Evolutionary conservation across 2,888 invertebrate genomes (phyloP).

Genomic region (Acanthopleura granulata): DNA sequence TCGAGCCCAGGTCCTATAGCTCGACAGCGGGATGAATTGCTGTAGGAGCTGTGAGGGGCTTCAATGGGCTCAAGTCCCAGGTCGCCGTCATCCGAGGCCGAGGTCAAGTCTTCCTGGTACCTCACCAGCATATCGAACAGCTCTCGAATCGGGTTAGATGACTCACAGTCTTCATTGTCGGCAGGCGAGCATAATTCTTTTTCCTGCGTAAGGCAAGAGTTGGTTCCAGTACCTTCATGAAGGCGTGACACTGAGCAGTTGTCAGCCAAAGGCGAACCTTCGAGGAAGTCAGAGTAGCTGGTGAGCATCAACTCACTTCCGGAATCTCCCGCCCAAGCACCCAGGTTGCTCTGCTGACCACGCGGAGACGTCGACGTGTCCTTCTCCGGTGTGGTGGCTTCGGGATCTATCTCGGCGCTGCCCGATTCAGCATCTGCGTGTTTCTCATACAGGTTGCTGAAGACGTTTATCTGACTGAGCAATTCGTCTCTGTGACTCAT

Average conservation of each 20-base stretch:
- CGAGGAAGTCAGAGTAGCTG: neutral
- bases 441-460: conserved; percentile 17
- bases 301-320: neutral
- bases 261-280: neutral
- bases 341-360: neutral
- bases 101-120: neutral
- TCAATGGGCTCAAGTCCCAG: neutral
- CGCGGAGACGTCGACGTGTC: neutral
- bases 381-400: neutral
- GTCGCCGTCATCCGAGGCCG: neutral
- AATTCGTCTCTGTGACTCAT: conserved; percentile 28
- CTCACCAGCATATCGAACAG: neutral
- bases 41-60: neutral
- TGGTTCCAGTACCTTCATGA: neutral
- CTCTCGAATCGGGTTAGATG: neutral
- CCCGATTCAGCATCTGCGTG: neutral
- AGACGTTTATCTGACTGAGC: conserved; percentile 31
- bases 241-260: neutral
- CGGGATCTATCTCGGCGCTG: neutral
- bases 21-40: conserved; percentile 24
- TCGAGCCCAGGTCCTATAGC: conserved; percentile 57
- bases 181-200: neutral
- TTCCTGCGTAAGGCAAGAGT: neutral
- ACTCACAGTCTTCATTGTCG: neutral
- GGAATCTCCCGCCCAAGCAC: neutral